Percentiles rank a stretch among this genome's conserved stretches.
These are phyloP conservation scores for Tylochromis polylepis DNA, from an alignment of 2,113 vertebrate genomes.

Conservation along the genomic window DNA sequence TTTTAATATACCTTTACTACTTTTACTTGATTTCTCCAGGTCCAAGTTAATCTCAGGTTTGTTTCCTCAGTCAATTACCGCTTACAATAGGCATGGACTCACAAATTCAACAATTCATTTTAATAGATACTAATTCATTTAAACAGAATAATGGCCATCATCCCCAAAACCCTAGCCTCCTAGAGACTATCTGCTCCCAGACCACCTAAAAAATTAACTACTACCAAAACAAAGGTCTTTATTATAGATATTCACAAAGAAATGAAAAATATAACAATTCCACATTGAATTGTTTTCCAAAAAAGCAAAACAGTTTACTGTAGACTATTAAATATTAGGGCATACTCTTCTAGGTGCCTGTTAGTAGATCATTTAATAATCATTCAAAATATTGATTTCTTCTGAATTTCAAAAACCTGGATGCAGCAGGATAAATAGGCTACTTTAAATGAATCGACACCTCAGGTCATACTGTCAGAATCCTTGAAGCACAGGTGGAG, in stretches of 20 bases:
- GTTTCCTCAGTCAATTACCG: neutral
- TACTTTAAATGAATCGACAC: no score
- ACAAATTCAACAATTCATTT: neutral
- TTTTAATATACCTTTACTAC: rapidly evolving
- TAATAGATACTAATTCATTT: neutral
- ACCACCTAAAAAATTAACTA: neutral
- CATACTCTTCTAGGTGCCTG: no score
- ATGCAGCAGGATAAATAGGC: no score
- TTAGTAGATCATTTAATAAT: no score
- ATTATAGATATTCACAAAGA: neutral
- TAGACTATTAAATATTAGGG: no score
- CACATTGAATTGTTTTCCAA: no score
- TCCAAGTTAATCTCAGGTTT: neutral
- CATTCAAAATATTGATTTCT: no score
- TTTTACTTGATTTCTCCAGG: neutral
- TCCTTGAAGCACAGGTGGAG: no score
- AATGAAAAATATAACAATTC: no score
- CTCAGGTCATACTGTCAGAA: no score
- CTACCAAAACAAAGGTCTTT: rapidly evolving
- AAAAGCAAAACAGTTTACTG: no score
- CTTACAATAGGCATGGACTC: neutral
- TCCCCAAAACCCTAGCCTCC: neutral
- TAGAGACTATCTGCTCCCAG: neutral
- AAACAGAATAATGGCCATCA: neutral
- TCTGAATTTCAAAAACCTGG: no score